Evolutionary conservation across 2,113 vertebrate genomes (phyloP), one percentile per base, ranked within the genome.

Genomic region (Passer montanus): DNA sequence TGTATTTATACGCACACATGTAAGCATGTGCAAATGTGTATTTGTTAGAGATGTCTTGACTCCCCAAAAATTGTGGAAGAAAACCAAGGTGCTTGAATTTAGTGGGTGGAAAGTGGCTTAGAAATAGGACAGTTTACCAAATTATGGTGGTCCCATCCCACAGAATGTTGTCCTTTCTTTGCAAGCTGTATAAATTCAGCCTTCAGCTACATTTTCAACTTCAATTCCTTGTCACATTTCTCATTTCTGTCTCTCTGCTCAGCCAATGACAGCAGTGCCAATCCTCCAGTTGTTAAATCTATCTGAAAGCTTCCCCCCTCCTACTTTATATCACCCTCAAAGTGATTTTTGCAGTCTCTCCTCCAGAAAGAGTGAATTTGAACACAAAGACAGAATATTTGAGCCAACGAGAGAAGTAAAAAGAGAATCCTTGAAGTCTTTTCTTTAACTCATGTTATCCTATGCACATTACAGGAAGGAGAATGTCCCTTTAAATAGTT

Each of bases 201-300:
- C 94, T 95, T 93, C 87, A 96, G 85, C 93, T 95, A 83, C 93
- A 88, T 96, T 95, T 95, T 90, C 90, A 95, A 76, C 92, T 96
- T 95, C 7, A 0, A 88, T 95, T 96, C 92, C 94, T 96, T 96
- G 93, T 96, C 95, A 95, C 94, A 97, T 96, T 95, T 95, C 87
- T 95, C 79, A 5, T 95, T 96, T 85, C 92, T 93, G 43, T 90
- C 79, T 96, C 86, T 94, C 90, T 89, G 76, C 84, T 95, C 79
- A 95, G 64, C 92, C 95, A 96, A 94, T 96, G 90, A 81, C 85
- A 96, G 94, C 82, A 93, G 84, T 93, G 95, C 93, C 93, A 95
- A 95, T 96, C 90, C 49, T 76, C 95, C 93, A 96, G 95, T 95
- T 97, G 95, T 97, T 95, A 97, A 94, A 96, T 95, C 94, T 93